A percentile compares a stretch with the other conserved stretches of the same genome.
phyloP scores from a whole-genome alignment of 1,140 invertebrate genomes.

The Dreissena polymorpha region DNA sequence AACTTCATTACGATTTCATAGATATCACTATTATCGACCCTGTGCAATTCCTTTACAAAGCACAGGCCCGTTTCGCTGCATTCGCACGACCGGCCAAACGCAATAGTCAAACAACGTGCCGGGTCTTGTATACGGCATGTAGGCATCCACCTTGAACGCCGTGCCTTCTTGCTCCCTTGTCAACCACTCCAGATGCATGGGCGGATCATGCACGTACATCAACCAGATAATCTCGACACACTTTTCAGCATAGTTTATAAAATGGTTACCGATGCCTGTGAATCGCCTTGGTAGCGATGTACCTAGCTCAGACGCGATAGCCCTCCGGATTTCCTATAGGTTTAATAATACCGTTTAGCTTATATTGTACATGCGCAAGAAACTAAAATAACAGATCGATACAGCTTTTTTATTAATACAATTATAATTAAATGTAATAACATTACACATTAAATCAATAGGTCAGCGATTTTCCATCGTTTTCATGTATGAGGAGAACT shows the following conservation, averaged over 20 bases:
- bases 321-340: slow-evolving; percentile 33
- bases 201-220: slow-evolving; percentile 52
- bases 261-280: slow-evolving; percentile 50
- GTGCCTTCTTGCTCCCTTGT: slow-evolving; percentile 40
- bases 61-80: slow-evolving; percentile 45
- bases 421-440: too few species aligned
- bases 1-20: not conserved
- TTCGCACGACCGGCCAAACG: slow-evolving; percentile 45
- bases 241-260: slow-evolving; percentile 28
- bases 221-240: slow-evolving; percentile 41
- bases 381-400: not conserved
- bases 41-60: slow-evolving; percentile 51
- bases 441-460: not conserved
- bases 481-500: not conserved
- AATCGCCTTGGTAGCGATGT: slow-evolving; percentile 43
- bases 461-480: not conserved
- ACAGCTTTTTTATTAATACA: too few species aligned
- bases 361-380: not conserved
- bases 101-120: slow-evolving; percentile 42
- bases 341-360: not conserved
- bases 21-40: slow-evolving; percentile 16
- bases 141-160: slow-evolving; percentile 14
- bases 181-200: slow-evolving; percentile 50
- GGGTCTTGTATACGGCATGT: slow-evolving; percentile 27
- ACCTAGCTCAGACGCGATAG: slow-evolving; percentile 36